Evolutionary conservation across 2,113 vertebrate species (phyloP).

Genomic region (Antennarius striatus): DNA sequence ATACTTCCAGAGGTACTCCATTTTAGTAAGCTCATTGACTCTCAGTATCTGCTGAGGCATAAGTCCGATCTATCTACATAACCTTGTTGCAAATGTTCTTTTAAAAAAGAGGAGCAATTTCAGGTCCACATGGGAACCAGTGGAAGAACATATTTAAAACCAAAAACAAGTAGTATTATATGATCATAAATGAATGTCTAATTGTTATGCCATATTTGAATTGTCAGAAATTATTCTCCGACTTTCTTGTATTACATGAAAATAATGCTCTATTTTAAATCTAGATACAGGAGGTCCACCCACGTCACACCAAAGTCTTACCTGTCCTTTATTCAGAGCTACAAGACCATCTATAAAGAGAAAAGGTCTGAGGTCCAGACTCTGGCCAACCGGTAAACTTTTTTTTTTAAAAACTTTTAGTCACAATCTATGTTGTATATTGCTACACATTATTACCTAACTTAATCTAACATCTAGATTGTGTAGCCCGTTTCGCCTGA

Average conservation of each 20-base stretch:
- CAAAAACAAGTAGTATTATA: too few species aligned
- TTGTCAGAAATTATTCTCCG: too few species aligned
- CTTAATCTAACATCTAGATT: too few species aligned
- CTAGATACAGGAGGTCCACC: conserved; percentile 84
- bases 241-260: neutral
- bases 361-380: conserved; percentile 87
- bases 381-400: conserved; percentile 85
- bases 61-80: neutral
- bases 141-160: too few species aligned
- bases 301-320: conserved; percentile 97
- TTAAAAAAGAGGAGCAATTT: neutral
- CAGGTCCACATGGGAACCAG: too few species aligned
- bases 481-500: too few species aligned
- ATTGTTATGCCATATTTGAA: too few species aligned
- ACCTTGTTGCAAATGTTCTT: neutral
- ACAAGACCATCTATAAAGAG: conserved; percentile 90
- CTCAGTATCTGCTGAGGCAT: neutral
- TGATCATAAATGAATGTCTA: too few species aligned
- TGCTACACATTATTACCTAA: neutral
- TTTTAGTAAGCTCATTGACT: neutral
- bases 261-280: conserved; percentile 10
- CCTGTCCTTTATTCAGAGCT: conserved; percentile 93
- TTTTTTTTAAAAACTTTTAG: too few species aligned
- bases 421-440: neutral
- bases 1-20: conserved; percentile 88